These are phyloP conservation scores for Xestia xanthographa DNA, from an alignment of 2,888 invertebrate genomes.

Conservation along the genomic window DNA sequence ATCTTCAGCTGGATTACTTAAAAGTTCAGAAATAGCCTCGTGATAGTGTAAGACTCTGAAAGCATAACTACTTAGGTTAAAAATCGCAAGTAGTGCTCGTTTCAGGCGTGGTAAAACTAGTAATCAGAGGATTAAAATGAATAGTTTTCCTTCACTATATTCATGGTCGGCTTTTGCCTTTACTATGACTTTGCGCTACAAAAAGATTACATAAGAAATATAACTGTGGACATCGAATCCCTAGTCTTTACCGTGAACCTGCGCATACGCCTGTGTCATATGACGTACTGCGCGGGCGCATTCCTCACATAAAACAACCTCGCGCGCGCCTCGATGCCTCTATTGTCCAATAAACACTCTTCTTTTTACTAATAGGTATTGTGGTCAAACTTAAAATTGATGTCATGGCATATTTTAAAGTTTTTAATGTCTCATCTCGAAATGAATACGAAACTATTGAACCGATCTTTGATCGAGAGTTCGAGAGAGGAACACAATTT, in stretches of 20 bases:
- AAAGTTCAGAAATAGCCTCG: not conserved
- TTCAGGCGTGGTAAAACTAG: no score
- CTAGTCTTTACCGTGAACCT: conserved; percentile 32
- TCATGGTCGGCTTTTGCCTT: not conserved
- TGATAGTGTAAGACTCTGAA: not conserved
- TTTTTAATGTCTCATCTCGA: conserved; percentile 32
- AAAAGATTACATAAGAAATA: not conserved
- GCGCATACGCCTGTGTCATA: conserved; percentile 44
- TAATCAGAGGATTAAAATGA: not conserved
- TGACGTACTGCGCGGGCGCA: conserved; percentile 58
- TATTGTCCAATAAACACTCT: conserved; percentile 60
- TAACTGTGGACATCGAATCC: conserved; percentile 21
- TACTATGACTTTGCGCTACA: no score
- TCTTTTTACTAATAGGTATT: conserved; percentile 62
- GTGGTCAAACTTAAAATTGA: conserved; percentile 50
- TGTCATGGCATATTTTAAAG: conserved; percentile 40
- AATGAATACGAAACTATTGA: conserved; percentile 6
- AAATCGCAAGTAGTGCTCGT: no score
- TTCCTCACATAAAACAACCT: conserved; percentile 66
- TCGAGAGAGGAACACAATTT: not conserved
- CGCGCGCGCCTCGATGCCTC: conserved; percentile 59
- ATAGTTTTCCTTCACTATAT: not conserved
- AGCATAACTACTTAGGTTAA: not conserved
- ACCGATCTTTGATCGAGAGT: not conserved
- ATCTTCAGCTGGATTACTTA: not conserved